Conservation (phyloP, 2,888 invertebrate species). For the Tachina lurida region DNA sequence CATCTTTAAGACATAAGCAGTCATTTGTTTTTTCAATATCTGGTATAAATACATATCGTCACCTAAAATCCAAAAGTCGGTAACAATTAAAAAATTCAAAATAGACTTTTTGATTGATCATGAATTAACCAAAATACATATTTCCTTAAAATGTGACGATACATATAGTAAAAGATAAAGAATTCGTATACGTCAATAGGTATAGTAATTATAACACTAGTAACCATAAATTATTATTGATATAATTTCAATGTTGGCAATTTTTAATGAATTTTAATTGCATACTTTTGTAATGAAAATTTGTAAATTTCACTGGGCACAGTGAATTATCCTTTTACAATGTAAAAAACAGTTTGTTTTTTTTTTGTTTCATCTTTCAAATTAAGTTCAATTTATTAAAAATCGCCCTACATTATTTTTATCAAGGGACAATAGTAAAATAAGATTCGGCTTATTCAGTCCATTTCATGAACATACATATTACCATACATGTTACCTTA, state of each 20-base stretch:
- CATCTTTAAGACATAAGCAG: not conserved
- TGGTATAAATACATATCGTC: not conserved
- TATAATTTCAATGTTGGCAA: conserved; percentile 22
- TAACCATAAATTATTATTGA: conserved; percentile 40
- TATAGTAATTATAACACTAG: conserved; percentile 14
- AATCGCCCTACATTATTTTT: too few relatives aligned
- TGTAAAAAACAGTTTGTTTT: not conserved
- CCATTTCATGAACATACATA: too few relatives aligned
- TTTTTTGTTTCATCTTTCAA: not conserved
- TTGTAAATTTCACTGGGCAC: conserved; percentile 30
- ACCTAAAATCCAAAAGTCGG: too few relatives aligned
- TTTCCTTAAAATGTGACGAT: too few relatives aligned
- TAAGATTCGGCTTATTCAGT: too few relatives aligned
- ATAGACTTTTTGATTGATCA: too few relatives aligned
- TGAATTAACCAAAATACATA: too few relatives aligned
- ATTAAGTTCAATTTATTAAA: too few relatives aligned
- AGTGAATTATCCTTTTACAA: not conserved
- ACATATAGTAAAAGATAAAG: not conserved
- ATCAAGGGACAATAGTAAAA: too few relatives aligned
- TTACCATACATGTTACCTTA: too few relatives aligned
- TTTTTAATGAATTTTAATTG: conserved; percentile 59
- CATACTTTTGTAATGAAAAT: conserved; percentile 19
- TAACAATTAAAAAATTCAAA: too few relatives aligned
- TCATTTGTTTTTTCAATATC: not conserved
- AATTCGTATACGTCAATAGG: conserved; percentile 6